Evolutionary conservation across 1,140 invertebrate species (phyloP), one percentile per base, ranked within the genome.

Genomic region (Bombus sylvicola): DNA sequence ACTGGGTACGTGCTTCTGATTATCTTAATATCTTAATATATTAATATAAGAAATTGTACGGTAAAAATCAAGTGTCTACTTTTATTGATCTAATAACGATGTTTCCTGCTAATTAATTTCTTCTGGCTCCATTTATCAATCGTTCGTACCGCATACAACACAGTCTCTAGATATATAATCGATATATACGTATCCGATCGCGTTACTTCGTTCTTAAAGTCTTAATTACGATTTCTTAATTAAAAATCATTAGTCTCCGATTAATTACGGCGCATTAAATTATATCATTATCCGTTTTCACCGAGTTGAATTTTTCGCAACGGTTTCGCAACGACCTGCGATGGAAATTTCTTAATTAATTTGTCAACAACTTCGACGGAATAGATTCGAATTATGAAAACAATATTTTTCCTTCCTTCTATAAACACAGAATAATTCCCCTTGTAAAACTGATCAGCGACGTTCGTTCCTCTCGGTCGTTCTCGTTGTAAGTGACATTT

Each of bases 81-180:
- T 62, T 62, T n/a, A 64, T 31, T 2, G 13, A 64, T 31, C 9
- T 9, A 10, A 68, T 37, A 18, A 68, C 0, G 59, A 12, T n/a
- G 28, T 34, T 59, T 76, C 64, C 34, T 68, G 39, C 59, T 80
- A 80, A 86, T 89, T 80, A 89, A 43, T 89, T 89, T 81, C 81
- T 89, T 59, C 62, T 57, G 34, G 28, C 62, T 31, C 25, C 41
- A 12, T 73, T 80, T 66, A 31, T 59, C 12, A 18, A 12, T 1
- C 18, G 9, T 18, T 47, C 47, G 12, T 37, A 10, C 22, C 22
- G 5, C 37, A 12, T 25, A 39, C 15, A 28, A 39, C n/a, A 1
- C 43, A 75, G 9, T 34, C 47, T 43, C 4, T 8, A 8, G 34
- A 37, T 64, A 34, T 39, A 69, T 69, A 66, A 77, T 69, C 74